These are phyloP conservation scores for Rotaria magnacalcarata DNA, from an alignment of 2,888 invertebrate genomes.

Conservation along the genomic window DNA sequence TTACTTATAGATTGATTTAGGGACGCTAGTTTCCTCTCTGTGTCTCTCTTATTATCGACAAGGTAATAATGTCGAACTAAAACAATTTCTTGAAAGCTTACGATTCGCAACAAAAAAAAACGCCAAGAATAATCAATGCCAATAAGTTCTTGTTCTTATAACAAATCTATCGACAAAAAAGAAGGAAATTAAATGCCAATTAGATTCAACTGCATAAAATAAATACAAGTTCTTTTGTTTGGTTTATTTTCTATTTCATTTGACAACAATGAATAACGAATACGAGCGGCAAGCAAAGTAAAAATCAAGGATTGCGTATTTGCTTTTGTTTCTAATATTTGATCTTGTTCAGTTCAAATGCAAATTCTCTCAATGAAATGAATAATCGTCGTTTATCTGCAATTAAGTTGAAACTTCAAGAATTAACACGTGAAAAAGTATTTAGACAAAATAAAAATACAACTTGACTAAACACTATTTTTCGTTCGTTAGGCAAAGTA, in stretches of 20 bases:
- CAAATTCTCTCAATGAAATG: neutral
- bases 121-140: neutral
- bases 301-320: too few relatives aligned
- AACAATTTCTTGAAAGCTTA: neutral
- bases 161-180: neutral
- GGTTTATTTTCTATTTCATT: neutral
- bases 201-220: neutral
- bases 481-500: neutral
- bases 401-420: slow-evolving; percentile 8
- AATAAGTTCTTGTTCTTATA: neutral
- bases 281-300: neutral
- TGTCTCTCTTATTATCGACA: neutral
- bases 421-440: slow-evolving; percentile 3
- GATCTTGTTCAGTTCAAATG: neutral
- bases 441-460: neutral
- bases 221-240: too few relatives aligned
- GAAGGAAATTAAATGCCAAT: neutral
- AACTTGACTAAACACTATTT: neutral
- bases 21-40: neutral
- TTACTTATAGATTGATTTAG: neutral
- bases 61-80: neutral
- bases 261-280: neutral
- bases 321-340: neutral
- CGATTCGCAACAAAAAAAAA: neutral
- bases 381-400: neutral